Evolutionary conservation across 2,113 vertebrate species (phyloP).

Genomic region (Tiliqua scincoides): DNA sequence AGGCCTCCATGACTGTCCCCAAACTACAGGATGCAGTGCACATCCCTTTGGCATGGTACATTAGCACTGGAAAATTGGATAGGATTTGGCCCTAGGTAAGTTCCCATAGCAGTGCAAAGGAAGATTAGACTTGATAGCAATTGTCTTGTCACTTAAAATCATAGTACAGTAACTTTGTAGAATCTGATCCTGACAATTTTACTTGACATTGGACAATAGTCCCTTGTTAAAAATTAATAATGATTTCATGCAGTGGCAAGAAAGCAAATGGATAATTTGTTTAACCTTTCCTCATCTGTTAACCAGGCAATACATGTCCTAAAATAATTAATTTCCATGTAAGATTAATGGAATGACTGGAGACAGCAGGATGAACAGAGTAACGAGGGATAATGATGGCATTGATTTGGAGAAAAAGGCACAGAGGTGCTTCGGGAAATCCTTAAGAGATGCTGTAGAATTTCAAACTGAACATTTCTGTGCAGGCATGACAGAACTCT

Average conservation of each 20-base stretch:
- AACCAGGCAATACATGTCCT: not conserved
- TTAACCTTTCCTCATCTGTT: constrained; percentile 4
- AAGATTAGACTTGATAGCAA: not conserved
- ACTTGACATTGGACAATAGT: not conserved
- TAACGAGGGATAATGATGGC: constrained; percentile 4
- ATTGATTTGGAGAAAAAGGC: not conserved
- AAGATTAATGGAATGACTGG: not conserved
- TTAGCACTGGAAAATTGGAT: too few relatives aligned
- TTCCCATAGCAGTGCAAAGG: not conserved
- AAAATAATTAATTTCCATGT: constrained; percentile 11
- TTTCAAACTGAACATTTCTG: not conserved
- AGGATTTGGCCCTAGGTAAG: too few relatives aligned
- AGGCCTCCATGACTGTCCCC: too few relatives aligned
- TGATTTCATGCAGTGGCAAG: constrained; percentile 28
- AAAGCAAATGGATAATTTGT: constrained; percentile 7
- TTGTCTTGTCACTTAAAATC: not conserved
- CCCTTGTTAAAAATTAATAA: constrained; percentile 9
- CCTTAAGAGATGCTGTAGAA: constrained; percentile 18
- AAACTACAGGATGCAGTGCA: too few relatives aligned
- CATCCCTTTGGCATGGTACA: too few relatives aligned
- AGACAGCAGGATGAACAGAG: not conserved
- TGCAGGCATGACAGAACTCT: not conserved
- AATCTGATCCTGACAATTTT: not conserved
- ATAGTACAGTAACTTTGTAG: not conserved
- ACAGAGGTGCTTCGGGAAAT: not conserved